phyloP scores from a whole-genome alignment of 2,797 vertebrate genomes.

The Molossus molossus region DNA sequence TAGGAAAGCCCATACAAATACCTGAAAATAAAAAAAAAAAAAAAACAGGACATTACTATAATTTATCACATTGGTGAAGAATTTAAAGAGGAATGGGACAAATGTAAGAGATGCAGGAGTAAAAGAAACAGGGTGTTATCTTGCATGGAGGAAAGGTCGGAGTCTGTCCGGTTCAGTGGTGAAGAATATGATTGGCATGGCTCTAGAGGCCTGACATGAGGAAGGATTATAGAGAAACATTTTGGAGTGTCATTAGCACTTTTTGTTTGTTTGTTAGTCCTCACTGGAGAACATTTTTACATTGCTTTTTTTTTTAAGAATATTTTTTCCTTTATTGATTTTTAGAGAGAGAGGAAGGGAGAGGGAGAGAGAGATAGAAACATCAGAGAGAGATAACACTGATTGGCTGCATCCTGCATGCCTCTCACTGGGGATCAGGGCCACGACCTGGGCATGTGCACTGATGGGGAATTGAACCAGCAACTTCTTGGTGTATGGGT shows the following conservation, averaged over 20 bases:
- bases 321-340: no score
- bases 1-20: neutral
- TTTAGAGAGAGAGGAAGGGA: no score
- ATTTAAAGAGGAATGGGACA: neutral
- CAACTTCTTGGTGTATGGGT: no score
- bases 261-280: neutral
- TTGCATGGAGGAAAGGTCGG: neutral
- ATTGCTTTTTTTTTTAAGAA: no score
- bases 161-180: neutral
- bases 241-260: neutral
- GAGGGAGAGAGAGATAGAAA: no score
- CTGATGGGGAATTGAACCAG: no score
- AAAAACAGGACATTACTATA: neutral
- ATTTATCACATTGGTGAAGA: neutral
- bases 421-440: no score
- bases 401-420: no score
- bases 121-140: neutral
- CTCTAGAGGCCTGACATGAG: neutral
- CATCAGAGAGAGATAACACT: no score
- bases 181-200: neutral
- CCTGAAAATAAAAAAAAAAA: neutral
- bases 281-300: no score
- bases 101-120: neutral
- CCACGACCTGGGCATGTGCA: no score
- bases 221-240: neutral